Evolutionary conservation across 2,113 vertebrate genomes (phyloP).

Genomic region (Aptenodytes patagonicus): DNA sequence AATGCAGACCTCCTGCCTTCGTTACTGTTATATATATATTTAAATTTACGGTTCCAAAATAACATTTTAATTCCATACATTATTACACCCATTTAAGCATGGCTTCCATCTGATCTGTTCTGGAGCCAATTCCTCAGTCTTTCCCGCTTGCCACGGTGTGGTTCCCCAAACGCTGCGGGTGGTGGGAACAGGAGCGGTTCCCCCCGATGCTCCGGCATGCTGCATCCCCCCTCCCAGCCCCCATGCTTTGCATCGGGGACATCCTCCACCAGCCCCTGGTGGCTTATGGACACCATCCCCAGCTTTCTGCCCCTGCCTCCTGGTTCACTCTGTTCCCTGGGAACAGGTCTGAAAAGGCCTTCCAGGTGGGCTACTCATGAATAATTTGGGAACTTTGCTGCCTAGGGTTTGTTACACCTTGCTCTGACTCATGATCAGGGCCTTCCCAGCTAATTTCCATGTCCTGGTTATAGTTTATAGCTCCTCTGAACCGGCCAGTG

Average conservation of each 20-base stretch:
- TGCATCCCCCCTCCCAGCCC: neutral
- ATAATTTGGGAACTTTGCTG: neutral
- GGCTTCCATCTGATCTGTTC: neutral
- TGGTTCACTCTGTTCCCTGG: neutral
- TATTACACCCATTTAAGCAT: neutral
- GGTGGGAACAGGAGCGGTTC: neutral
- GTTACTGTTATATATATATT: neutral
- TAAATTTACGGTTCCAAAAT: constrained; percentile 1
- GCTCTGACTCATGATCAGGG: neutral
- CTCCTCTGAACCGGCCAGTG: neutral
- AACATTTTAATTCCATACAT: constrained; percentile 6
- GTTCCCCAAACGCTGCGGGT: neutral
- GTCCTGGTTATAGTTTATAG: neutral
- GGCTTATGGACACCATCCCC: neutral
- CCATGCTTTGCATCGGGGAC: accelerated
- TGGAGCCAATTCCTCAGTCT: neutral
- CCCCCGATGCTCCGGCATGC: neutral
- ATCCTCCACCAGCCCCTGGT: neutral
- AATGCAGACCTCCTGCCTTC: neutral
- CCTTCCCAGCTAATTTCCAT: neutral
- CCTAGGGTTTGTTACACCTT: neutral
- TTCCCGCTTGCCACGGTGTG: neutral
- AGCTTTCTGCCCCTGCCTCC: neutral
- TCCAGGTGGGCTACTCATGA: neutral
- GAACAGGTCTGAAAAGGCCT: neutral